Evolutionary conservation across 2,113 vertebrate genomes (phyloP), one percentile per base, ranked within the genome.

Genomic region (Gnathonemus longibarbis): DNA sequence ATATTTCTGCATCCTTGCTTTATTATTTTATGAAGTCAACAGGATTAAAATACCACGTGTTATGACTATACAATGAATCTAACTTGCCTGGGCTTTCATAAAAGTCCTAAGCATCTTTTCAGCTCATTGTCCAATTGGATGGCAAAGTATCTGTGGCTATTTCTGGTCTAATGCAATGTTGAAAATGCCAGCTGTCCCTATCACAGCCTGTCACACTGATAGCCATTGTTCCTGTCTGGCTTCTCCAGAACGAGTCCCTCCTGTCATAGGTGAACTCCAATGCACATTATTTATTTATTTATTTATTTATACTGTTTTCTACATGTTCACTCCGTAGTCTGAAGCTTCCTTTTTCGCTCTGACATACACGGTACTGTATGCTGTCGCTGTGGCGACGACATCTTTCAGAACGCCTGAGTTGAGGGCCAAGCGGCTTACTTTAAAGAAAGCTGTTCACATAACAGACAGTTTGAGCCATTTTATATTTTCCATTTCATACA

Each of bases 111-210:
- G 91, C 91, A 91, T 93, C 17, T 27, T 93, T 92, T 93, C 92
- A 91, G 89, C 91, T 56, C 89, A 92, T 88, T 94, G 93, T 94
- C 94, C 95, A 96, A 95, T 96, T 96, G 95, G 95, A 94, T 90
- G 92, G 92, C 91, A 93, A 80, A 92, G 93, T 93, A 92, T 93
- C 92, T 94, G 92, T 91, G 92, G 95, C 95, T 96, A 96, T 96
- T 96, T 95, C 93, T 94, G 95, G 95, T 95, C 91, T 93, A 92
- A 92, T 93, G 92, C 91, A 94, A 94, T 94, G 94, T 91, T 96
- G 95, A 91, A 96, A 96, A 96, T 95, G 95, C 95, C 96, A 96
- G 95, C 96, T 96, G 95, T 95, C 94, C 90, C 87, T 90, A 93
- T 42, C 50, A 35, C 39, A 80, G 88, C 27, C 35, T 66, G 13